Evolutionary conservation across 2,797 vertebrate species (phyloP), one percentile per base, ranked within the genome.

Genomic region (Oreochromis mossambicus): DNA sequence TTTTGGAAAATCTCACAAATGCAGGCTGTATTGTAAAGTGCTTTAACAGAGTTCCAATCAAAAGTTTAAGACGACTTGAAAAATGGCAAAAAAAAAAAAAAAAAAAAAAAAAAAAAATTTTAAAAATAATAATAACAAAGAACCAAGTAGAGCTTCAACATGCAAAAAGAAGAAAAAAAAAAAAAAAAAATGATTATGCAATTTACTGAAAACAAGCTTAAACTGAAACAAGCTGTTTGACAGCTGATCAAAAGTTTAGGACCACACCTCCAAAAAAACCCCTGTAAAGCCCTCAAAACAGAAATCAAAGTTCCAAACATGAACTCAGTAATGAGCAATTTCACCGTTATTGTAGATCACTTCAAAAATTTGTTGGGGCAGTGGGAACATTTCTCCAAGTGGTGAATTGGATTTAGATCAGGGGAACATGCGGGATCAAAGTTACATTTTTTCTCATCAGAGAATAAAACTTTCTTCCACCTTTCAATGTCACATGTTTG

Each of bases 11-110:
- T 32, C 14, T 9, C 26, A 29, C 26, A 29, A 52, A n/a, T 21
- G 48, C n/a, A 51, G 50, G 29, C 48, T 24, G 19, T 17, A 3
- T 17, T 17, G 13, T 34, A 17, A 61, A 34, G 15, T 32, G 26
- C 55, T 58, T 9, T 32, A 24, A 36, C 8, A 9, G 8, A 54
- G 6, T 54, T 6, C 52, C 0, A 6, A 55, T 26, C 0, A 55
- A 26, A 34, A 0, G 9, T 34, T 61, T 19, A 61, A 0, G 56
- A 19, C 29, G 0, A 11, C 56, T 11, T 34, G 56, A 61, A 61
- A 61, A 61, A 61, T 61, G 1, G 29, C 5, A 12, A 34, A 12
- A 24, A 51, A 34, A 15, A 0, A 13, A 24, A 24, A 24, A 32
- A 58, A 34, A n/a, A n/a, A n/a, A 61, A 7, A 4, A 61, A 34